Evolutionary conservation across 37 sponge, comb jelly and placozoan genomes (phyloP).

Genomic region (Halisarca cf. caerulea): DNA sequence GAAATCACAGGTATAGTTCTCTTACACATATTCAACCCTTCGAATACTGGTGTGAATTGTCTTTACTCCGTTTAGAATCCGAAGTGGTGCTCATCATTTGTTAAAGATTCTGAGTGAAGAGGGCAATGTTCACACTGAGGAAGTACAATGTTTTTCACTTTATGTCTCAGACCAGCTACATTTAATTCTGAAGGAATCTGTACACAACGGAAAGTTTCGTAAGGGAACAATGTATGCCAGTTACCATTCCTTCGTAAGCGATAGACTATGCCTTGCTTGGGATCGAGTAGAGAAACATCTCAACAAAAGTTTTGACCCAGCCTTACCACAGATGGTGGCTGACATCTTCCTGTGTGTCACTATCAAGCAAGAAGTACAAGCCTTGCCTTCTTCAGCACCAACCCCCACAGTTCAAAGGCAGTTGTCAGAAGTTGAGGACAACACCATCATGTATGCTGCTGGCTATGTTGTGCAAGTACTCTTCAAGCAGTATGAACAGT

Average conservation of each 20-base stretch:
- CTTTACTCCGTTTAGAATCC: too few species aligned
- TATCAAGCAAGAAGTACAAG: background rate
- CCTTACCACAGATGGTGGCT: background rate
- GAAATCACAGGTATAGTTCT: too few species aligned
- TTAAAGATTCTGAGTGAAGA: background rate
- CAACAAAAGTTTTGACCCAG: background rate
- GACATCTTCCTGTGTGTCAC: background rate
- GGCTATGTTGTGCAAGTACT: slow-evolving; percentile 22
- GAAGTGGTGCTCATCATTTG: background rate
- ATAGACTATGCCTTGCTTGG: background rate
- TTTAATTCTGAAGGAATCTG: background rate
- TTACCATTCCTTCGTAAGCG: background rate
- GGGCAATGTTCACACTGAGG: background rate
- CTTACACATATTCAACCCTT: too few species aligned
- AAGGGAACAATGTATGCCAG: background rate
- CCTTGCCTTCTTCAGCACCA: background rate
- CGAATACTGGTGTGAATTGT: too few species aligned
- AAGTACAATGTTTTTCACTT: background rate
- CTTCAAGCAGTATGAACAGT: background rate
- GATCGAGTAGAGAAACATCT: background rate
- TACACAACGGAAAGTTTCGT: background rate
- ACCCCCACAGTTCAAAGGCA: background rate
- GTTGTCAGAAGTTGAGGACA: slow-evolving; percentile 1
- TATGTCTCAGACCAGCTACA: background rate
- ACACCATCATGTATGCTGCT: slow-evolving; percentile 14